Evolutionary conservation across 2,797 vertebrate genomes (phyloP).

Genomic region (Sebastiscus albofasciatus): DNA sequence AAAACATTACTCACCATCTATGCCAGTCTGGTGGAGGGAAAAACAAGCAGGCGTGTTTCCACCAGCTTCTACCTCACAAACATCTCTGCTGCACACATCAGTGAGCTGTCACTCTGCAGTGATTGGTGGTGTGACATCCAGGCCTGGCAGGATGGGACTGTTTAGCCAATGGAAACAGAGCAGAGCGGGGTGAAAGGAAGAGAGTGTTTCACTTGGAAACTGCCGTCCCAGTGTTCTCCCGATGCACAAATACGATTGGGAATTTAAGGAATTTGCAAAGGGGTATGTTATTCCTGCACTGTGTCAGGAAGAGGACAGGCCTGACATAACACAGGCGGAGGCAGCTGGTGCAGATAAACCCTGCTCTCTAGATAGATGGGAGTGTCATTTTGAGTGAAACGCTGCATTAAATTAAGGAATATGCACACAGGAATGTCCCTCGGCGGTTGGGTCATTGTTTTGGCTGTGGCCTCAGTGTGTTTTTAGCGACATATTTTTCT

Average conservation of each 20-base stretch:
- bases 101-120: background rate
- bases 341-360: slow-evolving; percentile 39
- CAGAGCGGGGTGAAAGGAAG: slow-evolving; percentile 37
- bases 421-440: slow-evolving; percentile 54
- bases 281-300: slow-evolving; percentile 59
- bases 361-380: slow-evolving; percentile 3
- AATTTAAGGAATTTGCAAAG: slow-evolving; percentile 70
- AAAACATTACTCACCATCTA: slow-evolving; percentile 62
- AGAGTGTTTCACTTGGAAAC: slow-evolving; percentile 61
- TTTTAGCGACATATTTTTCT: slow-evolving; percentile 54
- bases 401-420: slow-evolving; percentile 26
- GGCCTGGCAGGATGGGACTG: slow-evolving; percentile 1
- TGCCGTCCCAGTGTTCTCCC: slow-evolving; percentile 33
- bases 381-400: slow-evolving; percentile 11
- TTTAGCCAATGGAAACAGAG: slow-evolving; percentile 28
- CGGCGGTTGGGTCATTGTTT: slow-evolving; percentile 51
- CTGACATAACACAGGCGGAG: slow-evolving; percentile 62
- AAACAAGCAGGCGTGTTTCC: slow-evolving; percentile 61
- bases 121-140: slow-evolving; percentile 20
- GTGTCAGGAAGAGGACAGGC: slow-evolving; percentile 70
- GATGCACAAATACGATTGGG: slow-evolving; percentile 34
- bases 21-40: slow-evolving; percentile 35
- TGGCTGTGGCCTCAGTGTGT: slow-evolving; percentile 29
- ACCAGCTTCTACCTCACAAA: slow-evolving; percentile 39
- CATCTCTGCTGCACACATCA: slow-evolving; percentile 7